A percentile compares a stretch with the other conserved stretches of the same genome.
Conservation (phyloP, 2,113 vertebrate genomes). For the Brachyhypopomus gauderio region DNA sequence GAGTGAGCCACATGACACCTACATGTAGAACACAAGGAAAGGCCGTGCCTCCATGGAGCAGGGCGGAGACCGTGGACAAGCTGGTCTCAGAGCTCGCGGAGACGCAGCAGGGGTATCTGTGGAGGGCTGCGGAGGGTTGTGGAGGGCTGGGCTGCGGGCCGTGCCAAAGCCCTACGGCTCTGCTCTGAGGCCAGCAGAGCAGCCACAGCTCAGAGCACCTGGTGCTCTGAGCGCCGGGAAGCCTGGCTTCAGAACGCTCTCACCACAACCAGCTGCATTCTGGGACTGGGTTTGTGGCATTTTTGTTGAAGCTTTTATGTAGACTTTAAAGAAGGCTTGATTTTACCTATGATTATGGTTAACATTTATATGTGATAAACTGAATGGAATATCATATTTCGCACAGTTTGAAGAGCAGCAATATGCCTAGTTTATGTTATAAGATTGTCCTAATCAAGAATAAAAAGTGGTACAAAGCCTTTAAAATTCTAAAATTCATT, state of each 20-base stretch:
- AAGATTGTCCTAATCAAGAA: neutral
- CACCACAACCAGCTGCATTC: neutral
- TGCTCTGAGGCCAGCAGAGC: neutral
- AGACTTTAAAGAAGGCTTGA: neutral
- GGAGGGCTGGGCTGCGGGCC: neutral
- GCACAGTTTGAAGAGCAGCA: neutral
- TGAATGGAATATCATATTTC: constrained; percentile 11
- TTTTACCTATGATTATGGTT: neutral
- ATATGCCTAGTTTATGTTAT: constrained; percentile 16
- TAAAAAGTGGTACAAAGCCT: constrained; percentile 1
- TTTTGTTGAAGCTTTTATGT: neutral
- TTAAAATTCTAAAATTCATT: neutral
- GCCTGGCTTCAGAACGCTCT: neutral
- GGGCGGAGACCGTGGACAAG: constrained; percentile 38
- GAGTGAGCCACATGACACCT: constrained; percentile 12
- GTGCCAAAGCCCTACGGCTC: neutral
- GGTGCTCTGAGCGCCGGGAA: neutral
- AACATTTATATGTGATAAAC: neutral
- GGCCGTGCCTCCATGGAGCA: neutral
- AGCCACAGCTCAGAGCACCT: neutral
- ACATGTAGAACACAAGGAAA: constrained; percentile 28
- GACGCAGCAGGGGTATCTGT: constrained; percentile 46
- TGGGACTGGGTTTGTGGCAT: neutral
- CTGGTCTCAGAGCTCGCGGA: constrained; percentile 55
- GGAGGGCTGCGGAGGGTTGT: no score